These are phyloP conservation scores for Apteryx mantelli DNA, from an alignment of 2,113 vertebrate genomes.

Conservation along the genomic window DNA sequence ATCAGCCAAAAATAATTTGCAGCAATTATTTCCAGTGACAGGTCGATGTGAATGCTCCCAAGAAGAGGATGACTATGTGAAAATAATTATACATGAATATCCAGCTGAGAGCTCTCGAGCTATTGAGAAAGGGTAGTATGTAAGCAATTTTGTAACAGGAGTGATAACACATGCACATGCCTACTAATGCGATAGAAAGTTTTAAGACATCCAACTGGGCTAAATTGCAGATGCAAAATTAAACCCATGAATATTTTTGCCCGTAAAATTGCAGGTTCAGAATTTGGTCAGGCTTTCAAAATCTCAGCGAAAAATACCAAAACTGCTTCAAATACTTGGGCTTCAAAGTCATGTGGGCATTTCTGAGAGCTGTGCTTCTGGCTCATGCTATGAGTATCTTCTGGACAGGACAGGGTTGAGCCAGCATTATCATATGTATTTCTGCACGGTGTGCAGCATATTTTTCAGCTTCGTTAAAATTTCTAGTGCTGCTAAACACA, in stretches of 20 bases:
- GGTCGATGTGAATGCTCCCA: neutral
- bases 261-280: neutral
- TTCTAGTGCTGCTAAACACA: neutral
- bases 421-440: neutral
- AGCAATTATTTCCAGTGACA: conserved; percentile 20
- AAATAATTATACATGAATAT: conserved; percentile 11
- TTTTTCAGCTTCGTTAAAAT: neutral
- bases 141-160: neutral
- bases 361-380: neutral
- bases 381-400: neutral
- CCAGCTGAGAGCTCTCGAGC: conserved; percentile 18
- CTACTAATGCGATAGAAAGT: neutral
- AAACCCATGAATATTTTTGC: neutral
- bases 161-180: neutral
- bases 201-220: neutral
- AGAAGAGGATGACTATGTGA: neutral
- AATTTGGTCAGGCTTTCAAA: neutral
- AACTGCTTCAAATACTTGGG: neutral
- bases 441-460: neutral
- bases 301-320: neutral
- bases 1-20: conserved; percentile 6
- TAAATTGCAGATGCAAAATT: neutral
- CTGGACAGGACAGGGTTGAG: neutral
- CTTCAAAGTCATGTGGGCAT: neutral
- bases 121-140: neutral